Percentiles rank a stretch among this genome's conserved stretches.
phyloP scores from a whole-genome alignment of 2,113 vertebrate species.

The Pardalotus punctatus region DNA sequence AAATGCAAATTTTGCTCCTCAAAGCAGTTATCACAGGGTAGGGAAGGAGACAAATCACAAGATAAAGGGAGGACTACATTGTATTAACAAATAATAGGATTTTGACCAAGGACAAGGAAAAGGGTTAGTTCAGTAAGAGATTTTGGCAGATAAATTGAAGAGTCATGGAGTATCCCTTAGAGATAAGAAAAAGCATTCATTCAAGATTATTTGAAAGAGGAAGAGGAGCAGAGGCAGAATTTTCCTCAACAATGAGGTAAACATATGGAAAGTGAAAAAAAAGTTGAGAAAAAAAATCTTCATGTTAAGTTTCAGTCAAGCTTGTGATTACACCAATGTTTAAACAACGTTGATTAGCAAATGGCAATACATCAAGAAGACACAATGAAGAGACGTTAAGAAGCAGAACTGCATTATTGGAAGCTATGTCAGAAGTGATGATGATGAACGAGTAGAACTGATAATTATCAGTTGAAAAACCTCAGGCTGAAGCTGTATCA shows the following conservation, averaged over 20 bases:
- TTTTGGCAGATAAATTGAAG: not conserved
- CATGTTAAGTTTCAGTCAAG: not conserved
- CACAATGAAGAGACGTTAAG: not conserved
- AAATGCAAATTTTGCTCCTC: constrained; percentile 8
- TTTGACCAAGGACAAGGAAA: not conserved
- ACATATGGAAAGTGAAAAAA: not conserved
- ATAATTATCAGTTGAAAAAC: constrained; percentile 10
- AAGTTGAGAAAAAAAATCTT: not conserved
- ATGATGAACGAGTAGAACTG: not conserved
- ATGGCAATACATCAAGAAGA: not conserved
- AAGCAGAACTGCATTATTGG: not conserved
- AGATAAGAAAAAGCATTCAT: not conserved
- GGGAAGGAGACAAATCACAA: not conserved
- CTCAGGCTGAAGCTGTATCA: not conserved
- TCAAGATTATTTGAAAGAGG: not conserved
- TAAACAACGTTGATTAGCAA: not conserved
- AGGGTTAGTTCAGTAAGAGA: not conserved
- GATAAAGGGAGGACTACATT: not conserved
- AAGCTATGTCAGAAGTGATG: not conserved
- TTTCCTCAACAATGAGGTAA: not conserved
- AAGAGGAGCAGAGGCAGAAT: not conserved
- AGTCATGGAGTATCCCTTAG: not conserved
- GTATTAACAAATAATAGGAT: not conserved
- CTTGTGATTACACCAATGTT: not conserved
- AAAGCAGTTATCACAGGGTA: not conserved